Evolutionary conservation across 2,888 invertebrate species (phyloP).

Genomic region (Chouioia cunea): DNA sequence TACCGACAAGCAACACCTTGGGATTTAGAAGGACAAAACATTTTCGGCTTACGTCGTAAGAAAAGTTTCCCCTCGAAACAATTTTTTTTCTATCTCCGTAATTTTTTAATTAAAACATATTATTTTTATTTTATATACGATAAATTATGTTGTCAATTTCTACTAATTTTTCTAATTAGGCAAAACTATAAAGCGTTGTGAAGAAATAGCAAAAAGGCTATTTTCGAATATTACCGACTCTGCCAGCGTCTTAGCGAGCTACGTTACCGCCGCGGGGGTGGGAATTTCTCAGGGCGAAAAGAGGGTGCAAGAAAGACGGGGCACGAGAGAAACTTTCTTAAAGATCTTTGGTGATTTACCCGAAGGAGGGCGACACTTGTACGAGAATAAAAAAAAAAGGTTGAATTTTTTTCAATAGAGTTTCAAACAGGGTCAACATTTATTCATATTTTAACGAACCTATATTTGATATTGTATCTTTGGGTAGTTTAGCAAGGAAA

Average conservation of each 20-base stretch:
- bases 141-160: neutral
- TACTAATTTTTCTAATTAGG: neutral
- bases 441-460: neutral
- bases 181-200: no score
- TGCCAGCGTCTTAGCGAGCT: constrained; percentile 55
- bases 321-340: constrained; percentile 60
- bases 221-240: constrained; percentile 67
- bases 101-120: constrained; percentile 34
- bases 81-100: neutral
- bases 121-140: no score
- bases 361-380: constrained; percentile 67
- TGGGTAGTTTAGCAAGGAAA: neutral
- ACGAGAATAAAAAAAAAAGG: constrained; percentile 37
- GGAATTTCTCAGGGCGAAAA: constrained; percentile 61
- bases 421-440: neutral
- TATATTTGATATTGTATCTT: neutral
- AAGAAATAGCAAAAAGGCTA: constrained; percentile 35
- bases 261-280: constrained; percentile 63
- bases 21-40: neutral
- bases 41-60: neutral
- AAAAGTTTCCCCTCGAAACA: neutral
- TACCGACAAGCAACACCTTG: constrained; percentile 59
- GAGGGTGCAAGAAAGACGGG: constrained; percentile 62
- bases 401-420: neutral
- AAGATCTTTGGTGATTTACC: constrained; percentile 62